phyloP scores from a whole-genome alignment of 2,888 invertebrate genomes.

The Augochlorella aurata region DNA sequence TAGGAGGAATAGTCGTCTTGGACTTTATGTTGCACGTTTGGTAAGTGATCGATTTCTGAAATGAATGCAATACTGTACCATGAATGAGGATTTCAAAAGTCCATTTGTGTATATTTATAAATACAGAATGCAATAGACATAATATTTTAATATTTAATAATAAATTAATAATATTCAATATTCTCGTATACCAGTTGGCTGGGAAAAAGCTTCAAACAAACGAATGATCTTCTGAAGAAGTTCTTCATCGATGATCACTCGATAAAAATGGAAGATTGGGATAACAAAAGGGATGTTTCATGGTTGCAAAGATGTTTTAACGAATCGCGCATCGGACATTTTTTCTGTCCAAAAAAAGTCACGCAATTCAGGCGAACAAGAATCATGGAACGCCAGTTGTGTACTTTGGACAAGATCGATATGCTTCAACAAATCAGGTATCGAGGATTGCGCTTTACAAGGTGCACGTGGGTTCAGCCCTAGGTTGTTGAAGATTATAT shows the following conservation, averaged over 20 bases:
- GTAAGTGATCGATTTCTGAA: constrained; percentile 21
- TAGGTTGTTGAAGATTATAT: no score
- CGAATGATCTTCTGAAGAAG: constrained; percentile 23
- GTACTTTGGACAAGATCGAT: not conserved
- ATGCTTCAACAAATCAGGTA: not conserved
- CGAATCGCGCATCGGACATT: not conserved
- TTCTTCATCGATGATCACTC: not conserved
- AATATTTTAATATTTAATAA: no score
- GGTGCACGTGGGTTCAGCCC: no score
- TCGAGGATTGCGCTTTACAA: not conserved
- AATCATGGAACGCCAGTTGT: not conserved
- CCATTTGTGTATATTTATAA: no score
- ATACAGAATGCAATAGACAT: no score
- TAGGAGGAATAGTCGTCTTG: not conserved
- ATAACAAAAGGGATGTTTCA: not conserved
- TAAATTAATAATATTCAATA: no score
- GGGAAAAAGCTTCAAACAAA: constrained; percentile 17
- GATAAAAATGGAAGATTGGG: not conserved
- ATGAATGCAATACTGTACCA: no score
- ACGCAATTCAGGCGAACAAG: not conserved
- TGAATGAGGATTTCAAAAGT: no score
- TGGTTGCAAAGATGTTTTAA: not conserved
- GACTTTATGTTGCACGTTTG: constrained; percentile 34
- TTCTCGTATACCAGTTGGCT: constrained; percentile 38
- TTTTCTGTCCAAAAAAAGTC: not conserved